Evolutionary conservation across 2,797 vertebrate genomes (phyloP).

Genomic region (Pteropus rufus): DNA sequence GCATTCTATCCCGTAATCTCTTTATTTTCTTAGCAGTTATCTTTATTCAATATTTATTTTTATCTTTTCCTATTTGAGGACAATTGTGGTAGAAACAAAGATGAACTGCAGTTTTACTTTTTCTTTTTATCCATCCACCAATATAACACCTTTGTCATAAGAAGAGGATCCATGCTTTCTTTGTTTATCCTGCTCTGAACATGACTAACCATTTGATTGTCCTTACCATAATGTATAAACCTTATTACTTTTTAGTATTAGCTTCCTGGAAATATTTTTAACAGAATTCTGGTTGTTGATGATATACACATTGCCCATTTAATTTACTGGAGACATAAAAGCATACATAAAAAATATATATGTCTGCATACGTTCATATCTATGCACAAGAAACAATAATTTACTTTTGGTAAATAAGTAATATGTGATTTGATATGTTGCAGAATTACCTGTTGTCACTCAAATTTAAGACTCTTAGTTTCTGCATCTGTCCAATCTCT

Average conservation of each 20-base stretch:
- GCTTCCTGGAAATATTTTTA: not conserved
- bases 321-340: not conserved
- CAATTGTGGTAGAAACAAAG: not conserved
- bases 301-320: not conserved
- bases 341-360: not conserved
- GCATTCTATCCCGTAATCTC: not conserved
- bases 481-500: slow-evolving; percentile 99
- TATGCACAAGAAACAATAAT: not conserved
- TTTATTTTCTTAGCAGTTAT: not conserved
- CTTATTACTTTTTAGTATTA: not conserved
- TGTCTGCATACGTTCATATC: not conserved
- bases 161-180: not conserved
- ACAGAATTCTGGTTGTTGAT: not conserved
- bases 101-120: not conserved
- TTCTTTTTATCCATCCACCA: not conserved
- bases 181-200: not conserved
- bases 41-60: slow-evolving; percentile 2
- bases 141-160: not conserved
- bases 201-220: not conserved
- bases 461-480: slow-evolving; percentile 96
- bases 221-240: not conserved
- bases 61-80: not conserved
- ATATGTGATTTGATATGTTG: not conserved
- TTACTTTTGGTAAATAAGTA: not conserved
- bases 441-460: slow-evolving; percentile 96